Evolutionary conservation across 2,888 invertebrate genomes (phyloP), one percentile per base, ranked within the genome.

Genomic region (Orthonevra nobilis): DNA sequence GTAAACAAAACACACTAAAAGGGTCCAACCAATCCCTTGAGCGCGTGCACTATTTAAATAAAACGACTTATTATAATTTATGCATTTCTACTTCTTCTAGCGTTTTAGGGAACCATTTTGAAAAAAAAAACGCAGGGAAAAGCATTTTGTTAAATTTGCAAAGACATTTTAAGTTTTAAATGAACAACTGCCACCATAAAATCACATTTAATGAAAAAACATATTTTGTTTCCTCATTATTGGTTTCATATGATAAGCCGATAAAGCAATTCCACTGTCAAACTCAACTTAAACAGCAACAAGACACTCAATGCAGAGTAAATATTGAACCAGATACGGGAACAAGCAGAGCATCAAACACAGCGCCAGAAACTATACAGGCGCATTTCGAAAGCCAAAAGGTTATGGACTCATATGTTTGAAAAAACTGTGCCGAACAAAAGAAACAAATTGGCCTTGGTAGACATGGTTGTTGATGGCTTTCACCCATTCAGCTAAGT

Each of bases 101-200:
- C 20, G 7, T n/a, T 20, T 14, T 20, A 20, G 26, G 17, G 48
- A 3, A n/a, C 12, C 17, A 30, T 48, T 48, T 30, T 9, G n/a
- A 4, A 30, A 30, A 5, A n/a, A n/a, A n/a, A 12, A 10, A 17
- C 6, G 48, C 10, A 19, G 10, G 48, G 48, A 15, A 48, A 32
- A 48, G 48, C 48, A 6, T 6, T 17, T 19, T 52, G 36, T 52
- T 36, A 34, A 7, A 36, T 36, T 36, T 52, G 52, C 23, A 20
- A 36, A 12, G 46, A 26, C 9, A 5, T 23, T 34, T 36, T 52
- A 36, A 52, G 52, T 36, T 52, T 34, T 7, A 20, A 20, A 52
- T 36, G 36, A 23, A 52, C 52, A 30, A 34, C 34, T 36, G 10
- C 52, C 14, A 52, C 34, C 36, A 4, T 52, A 20, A 52, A 36